Conservation (phyloP, 2,797 vertebrate genomes). For the Chaetodon trifasciatus region DNA sequence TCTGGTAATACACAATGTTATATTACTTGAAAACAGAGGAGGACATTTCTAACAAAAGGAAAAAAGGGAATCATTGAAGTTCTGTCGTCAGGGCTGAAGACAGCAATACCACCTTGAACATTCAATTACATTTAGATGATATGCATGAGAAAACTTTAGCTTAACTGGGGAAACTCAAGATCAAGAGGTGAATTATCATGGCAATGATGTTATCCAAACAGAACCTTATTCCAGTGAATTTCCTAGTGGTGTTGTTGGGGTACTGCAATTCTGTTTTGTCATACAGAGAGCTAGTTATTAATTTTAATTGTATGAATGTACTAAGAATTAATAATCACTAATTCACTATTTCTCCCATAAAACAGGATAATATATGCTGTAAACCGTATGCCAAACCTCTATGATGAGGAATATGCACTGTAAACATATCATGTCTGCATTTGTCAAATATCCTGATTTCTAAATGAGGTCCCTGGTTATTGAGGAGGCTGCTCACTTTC, state of each 20-base stretch:
- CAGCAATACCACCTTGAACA: conserved; percentile 37
- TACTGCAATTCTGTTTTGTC: not conserved
- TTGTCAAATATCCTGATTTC: conserved; percentile 16
- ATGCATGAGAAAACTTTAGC: not conserved
- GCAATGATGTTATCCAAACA: not conserved
- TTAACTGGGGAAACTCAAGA: not conserved
- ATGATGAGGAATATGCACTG: not conserved
- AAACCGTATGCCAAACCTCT: not conserved
- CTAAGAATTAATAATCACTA: not conserved
- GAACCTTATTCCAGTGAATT: not conserved
- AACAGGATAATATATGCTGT: not conserved
- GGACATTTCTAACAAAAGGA: conserved; percentile 42
- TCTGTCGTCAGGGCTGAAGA: conserved; percentile 27
- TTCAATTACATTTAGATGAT: conserved; percentile 49
- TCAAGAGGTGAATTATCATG: not conserved
- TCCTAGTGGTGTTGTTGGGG: not conserved
- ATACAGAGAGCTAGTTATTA: not conserved
- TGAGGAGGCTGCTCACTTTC: not conserved
- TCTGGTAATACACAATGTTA: conserved; percentile 8
- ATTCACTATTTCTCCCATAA: not conserved
- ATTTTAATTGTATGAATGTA: not conserved
- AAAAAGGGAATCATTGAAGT: conserved; percentile 25
- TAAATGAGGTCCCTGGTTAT: conserved; percentile 12
- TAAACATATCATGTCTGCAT: conserved; percentile 2
- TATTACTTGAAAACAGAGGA: conserved; percentile 45